Evolutionary conservation across 2,888 invertebrate genomes (phyloP), one percentile per base, ranked within the genome.

Genomic region (Leucophora obtusa): DNA sequence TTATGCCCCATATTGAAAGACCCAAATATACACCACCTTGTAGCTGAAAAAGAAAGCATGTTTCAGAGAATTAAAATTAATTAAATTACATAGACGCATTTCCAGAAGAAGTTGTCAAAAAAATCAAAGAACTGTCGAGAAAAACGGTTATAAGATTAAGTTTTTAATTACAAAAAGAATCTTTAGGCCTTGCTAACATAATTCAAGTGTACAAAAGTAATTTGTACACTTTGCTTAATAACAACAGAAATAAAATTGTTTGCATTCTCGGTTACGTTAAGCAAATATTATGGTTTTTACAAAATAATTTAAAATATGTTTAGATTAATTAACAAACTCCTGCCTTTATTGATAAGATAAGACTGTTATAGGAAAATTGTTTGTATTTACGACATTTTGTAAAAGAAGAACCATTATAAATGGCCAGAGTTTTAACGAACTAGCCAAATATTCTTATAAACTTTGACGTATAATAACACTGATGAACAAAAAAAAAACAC

Each of bases 1-100:
- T 85, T 7, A 89, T 85, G 14, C 89, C 89, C 87, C 87, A 88
- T 82, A 88, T 81, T 24, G 87, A 71, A 17, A 88, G 83, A n/a
- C 85, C 87, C 56, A 88, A 71, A 75, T 89, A 89, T 6, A 82
- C 53, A 47, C 82, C 58, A 33, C 89, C 89, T 85, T 90, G 87
- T 10, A 85, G 83, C 89, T 90, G 66, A 33, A 73, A 79, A 74
- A 88, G 70, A n/a, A 65, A 68, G 56, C 50, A 58, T 58, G 5
- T 69, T 18, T 47, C 50, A n/a, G n/a, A n/a, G n/a, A n/a, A n/a
- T n/a, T 24, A 54, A 54, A n/a, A 21, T 21, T 21, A 21, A 21
- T n/a, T n/a, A 24, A 24, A 24, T 24, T 24, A 24, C 2, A 24
- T 3, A 24, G 24, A 24, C 5, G 5, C 5, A 3, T 24, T 5